phyloP scores from a whole-genome alignment of 2,888 invertebrate species.

The Pachymerium ferrugineum region DNA sequence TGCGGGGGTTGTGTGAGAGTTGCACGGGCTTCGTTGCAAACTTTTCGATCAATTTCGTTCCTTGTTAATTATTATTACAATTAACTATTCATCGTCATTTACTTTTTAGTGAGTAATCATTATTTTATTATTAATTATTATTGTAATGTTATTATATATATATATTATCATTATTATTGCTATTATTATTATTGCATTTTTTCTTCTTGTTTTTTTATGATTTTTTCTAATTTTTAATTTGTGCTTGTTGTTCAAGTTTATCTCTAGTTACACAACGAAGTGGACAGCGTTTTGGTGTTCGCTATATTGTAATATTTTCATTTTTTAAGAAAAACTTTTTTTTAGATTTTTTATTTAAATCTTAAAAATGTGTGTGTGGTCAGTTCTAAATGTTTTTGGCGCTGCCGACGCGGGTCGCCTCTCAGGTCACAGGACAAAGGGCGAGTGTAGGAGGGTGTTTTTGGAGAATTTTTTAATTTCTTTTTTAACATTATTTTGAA shows the following conservation, averaged over 20 bases:
- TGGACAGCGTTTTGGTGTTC: constrained; percentile 16
- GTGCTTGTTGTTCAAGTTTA: constrained; percentile 27
- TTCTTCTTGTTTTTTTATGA: background rate
- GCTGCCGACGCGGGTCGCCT: constrained; percentile 27
- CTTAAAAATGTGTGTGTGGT: background rate
- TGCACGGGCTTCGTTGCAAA: background rate
- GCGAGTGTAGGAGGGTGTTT: constrained; percentile 20
- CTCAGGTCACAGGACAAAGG: constrained; percentile 27
- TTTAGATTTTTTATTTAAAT: background rate
- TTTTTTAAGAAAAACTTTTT: background rate
- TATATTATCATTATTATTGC: background rate
- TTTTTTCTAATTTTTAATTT: background rate
- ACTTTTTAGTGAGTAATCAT: constrained; percentile 19
- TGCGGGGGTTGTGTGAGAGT: background rate
- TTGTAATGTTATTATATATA: constrained; percentile 19
- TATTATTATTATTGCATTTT: background rate
- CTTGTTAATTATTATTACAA: constrained; percentile 20
- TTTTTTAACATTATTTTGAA: background rate
- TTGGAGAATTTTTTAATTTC: background rate
- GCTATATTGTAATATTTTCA: background rate
- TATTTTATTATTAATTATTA: constrained; percentile 25
- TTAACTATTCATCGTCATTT: constrained; percentile 18
- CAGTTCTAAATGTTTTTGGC: constrained; percentile 19
- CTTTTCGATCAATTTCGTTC: constrained; percentile 10
- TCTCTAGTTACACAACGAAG: background rate